These are phyloP conservation scores for Gambusia yucatana DNA, from an alignment of 2,797 vertebrate species.

Conservation along the genomic window DNA sequence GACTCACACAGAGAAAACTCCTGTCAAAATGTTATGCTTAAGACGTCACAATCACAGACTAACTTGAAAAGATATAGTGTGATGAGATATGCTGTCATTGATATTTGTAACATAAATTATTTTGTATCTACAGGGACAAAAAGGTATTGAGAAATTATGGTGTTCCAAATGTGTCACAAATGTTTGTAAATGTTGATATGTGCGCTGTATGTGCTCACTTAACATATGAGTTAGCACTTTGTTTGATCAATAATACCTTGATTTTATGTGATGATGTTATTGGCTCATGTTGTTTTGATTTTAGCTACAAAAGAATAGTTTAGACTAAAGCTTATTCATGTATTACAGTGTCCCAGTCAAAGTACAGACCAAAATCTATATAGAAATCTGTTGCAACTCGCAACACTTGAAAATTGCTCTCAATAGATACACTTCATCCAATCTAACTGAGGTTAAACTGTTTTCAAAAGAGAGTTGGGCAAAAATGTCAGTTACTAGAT, in stretches of 20 bases:
- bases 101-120: not conserved
- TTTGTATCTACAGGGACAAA: not conserved
- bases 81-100: not conserved
- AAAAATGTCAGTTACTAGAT: not conserved
- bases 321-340: not conserved
- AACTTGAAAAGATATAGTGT: not conserved
- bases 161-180: not conserved
- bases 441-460: not conserved
- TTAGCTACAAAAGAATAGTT: not conserved
- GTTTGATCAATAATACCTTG: not conserved
- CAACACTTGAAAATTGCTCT: not conserved
- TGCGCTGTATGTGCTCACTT: not conserved
- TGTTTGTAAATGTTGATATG: not conserved
- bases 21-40: not conserved
- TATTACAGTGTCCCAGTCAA: not conserved
- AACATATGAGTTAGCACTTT: not conserved
- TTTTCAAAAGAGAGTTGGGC: not conserved
- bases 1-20: not conserved
- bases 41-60: not conserved
- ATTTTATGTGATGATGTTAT: not conserved
- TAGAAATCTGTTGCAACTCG: not conserved
- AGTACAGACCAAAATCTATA: not conserved
- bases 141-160: not conserved
- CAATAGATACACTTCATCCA: not conserved
- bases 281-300: not conserved